Evolutionary conservation across 2,888 invertebrate species (phyloP).

Genomic region (Phaedon cochleariae): DNA sequence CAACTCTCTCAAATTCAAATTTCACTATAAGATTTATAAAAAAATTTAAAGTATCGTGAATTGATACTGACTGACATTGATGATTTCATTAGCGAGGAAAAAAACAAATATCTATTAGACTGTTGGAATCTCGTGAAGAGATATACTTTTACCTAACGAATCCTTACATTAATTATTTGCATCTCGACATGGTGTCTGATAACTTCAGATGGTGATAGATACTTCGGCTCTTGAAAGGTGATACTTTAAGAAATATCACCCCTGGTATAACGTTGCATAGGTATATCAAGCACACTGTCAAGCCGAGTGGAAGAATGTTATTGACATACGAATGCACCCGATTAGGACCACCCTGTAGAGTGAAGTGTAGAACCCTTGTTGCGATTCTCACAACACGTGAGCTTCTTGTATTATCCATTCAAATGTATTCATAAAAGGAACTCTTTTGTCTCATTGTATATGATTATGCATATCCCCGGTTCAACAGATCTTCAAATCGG

Average conservation of each 20-base stretch:
- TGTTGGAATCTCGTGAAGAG: background rate
- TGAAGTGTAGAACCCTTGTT: no score
- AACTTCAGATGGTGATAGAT: conserved; percentile 26
- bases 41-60: no score
- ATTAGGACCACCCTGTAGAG: conserved; percentile 47
- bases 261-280: conserved; percentile 46
- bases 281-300: conserved; percentile 39
- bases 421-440: background rate
- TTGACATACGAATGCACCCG: conserved; percentile 47
- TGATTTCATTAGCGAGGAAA: no score
- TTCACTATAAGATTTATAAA: no score
- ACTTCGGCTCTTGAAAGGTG: conserved; percentile 36
- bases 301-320: conserved; percentile 42
- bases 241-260: conserved; percentile 43
- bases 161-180: conserved; percentile 36
- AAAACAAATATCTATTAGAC: background rate
- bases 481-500: background rate
- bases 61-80: background rate
- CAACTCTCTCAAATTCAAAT: no score
- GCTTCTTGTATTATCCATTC: conserved; percentile 13
- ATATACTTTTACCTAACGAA: conserved; percentile 11
- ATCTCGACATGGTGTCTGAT: conserved; percentile 29
- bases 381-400: conserved; percentile 8
- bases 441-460: conserved; percentile 1
- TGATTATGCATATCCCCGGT: background rate